Conservation (phyloP, 2,888 invertebrate species). For the Girardia tigrina region DNA sequence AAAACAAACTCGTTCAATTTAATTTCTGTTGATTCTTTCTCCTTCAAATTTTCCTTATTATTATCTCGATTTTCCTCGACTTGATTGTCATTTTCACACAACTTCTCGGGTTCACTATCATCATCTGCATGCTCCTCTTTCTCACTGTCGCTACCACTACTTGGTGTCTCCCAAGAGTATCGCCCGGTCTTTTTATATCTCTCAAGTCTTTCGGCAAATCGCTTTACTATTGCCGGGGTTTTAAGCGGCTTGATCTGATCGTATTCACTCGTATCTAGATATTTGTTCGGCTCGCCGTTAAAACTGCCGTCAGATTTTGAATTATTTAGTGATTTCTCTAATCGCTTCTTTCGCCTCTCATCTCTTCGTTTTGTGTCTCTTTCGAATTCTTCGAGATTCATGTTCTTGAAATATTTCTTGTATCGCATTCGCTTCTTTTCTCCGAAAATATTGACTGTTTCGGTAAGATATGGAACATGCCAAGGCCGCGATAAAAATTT, state of each 20-base stretch:
- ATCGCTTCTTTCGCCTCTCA: background rate
- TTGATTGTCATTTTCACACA: too few relatives aligned
- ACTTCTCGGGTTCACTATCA: too few relatives aligned
- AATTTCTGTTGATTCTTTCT: too few relatives aligned
- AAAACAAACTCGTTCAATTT: too few relatives aligned
- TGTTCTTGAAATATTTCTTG: constrained; percentile 1
- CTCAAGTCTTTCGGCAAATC: background rate
- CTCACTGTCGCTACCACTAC: too few relatives aligned
- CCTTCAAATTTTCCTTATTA: too few relatives aligned
- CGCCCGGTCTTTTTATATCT: background rate
- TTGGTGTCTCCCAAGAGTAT: background rate
- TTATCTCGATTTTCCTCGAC: too few relatives aligned
- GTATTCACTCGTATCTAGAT: background rate
- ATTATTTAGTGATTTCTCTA: background rate
- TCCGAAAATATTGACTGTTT: background rate
- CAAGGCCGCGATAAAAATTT: background rate
- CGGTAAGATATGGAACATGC: background rate
- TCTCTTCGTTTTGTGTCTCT: background rate
- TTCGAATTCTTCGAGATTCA: background rate
- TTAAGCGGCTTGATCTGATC: background rate
- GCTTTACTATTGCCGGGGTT: background rate
- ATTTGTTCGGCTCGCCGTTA: too few relatives aligned
- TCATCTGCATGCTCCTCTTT: background rate
- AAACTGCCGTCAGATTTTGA: background rate
- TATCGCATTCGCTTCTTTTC: background rate